A percentile compares a stretch with the other conserved stretches of the same genome.
phyloP scores from a whole-genome alignment of 2,888 invertebrate species.

The Gandaritis pyraliata region DNA sequence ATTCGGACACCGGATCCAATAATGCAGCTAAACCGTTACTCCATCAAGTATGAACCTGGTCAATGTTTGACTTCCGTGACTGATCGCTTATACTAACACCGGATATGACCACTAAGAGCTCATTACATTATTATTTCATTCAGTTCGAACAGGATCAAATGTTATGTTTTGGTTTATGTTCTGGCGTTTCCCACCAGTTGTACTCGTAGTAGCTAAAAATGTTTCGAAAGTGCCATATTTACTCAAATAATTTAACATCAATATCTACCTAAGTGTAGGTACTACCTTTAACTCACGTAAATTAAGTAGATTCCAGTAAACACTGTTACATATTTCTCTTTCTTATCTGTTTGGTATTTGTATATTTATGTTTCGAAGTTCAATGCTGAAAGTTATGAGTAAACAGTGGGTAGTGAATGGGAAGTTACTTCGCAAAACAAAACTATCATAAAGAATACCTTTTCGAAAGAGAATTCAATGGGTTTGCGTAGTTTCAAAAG shows the following conservation, averaged over 20 bases:
- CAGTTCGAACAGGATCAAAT: slow-evolving; percentile 6
- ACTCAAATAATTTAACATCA: no score
- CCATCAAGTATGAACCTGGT: slow-evolving; percentile 6
- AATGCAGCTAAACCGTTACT: slow-evolving; percentile 1
- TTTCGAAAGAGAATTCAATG: slow-evolving; percentile 15
- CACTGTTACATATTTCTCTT: no score
- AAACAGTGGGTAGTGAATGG: not conserved
- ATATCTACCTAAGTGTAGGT: no score
- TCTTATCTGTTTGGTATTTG: no score
- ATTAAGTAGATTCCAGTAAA: no score
- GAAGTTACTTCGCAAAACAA: not conserved
- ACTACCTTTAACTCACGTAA: no score
- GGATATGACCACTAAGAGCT: slow-evolving; percentile 20
- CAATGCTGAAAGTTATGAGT: no score
- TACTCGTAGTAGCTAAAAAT: no score
- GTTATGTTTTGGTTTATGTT: no score
- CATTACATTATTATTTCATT: slow-evolving; percentile 21
- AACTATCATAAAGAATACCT: slow-evolving; percentile 8
- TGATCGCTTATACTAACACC: slow-evolving; percentile 34
- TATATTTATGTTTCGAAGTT: no score
- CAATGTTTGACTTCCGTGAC: slow-evolving; percentile 43
- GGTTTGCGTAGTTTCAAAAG: slow-evolving; percentile 18
- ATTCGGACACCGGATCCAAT: not conserved
- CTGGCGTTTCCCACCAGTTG: no score
- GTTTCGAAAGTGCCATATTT: no score